phyloP scores from a whole-genome alignment of 2,888 invertebrate species.

The Aromia moschata region DNA sequence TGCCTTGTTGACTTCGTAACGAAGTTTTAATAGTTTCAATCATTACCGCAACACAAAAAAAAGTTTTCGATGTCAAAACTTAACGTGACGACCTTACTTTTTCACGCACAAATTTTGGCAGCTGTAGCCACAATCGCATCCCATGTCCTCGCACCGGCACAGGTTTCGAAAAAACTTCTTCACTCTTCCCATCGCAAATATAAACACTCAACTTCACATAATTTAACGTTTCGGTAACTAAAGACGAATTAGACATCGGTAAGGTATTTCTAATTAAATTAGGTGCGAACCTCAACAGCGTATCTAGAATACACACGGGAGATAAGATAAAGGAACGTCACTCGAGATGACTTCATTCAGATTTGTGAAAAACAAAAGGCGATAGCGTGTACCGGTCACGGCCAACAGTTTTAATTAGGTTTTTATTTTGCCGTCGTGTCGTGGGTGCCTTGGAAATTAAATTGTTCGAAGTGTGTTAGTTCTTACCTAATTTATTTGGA shows the following conservation, averaged over 20 bases:
- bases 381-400: neutral
- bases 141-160: constrained; percentile 41
- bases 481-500: too few species aligned
- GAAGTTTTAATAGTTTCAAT: too few species aligned
- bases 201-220: neutral
- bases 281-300: neutral
- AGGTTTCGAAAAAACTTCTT: constrained; percentile 47
- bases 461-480: too few species aligned
- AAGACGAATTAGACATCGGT: neutral
- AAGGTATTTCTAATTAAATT: neutral
- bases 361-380: neutral
- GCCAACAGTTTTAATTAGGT: too few species aligned
- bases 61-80: too few species aligned
- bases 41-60: too few species aligned
- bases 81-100: too few species aligned
- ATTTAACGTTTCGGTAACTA: constrained; percentile 4
- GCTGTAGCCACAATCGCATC: constrained; percentile 33
- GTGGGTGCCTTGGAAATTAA: too few species aligned
- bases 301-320: neutral
- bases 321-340: constrained; percentile 2
- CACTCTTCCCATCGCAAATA: constrained; percentile 48
- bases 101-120: constrained; percentile 32
- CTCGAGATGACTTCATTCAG: neutral
- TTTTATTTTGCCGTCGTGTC: too few species aligned
- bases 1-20: too few species aligned